Base-by-base conservation (phyloP, 37 sponge, comb jelly and placozoan genomes). In the Cliona cf. orientalis region DNA sequence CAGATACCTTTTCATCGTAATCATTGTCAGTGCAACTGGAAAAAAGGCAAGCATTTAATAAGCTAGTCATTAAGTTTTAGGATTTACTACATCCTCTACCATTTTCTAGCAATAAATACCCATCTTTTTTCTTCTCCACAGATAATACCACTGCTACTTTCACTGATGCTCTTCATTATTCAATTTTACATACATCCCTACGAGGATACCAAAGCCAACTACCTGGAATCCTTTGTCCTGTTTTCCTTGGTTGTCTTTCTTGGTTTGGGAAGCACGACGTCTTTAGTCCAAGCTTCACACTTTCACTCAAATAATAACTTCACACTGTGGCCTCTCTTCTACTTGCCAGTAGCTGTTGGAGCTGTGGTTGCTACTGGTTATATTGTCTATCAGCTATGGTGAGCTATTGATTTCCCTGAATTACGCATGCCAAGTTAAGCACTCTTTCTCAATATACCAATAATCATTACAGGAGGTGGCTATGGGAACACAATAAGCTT, bases 181-280 rank as follows among this genome's bases (percentile, higher is more conserved):
- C 69, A 57, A 1, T 34, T n/a, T 4, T 49, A 36, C 1, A 39
- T 69, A 25, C 71, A 69, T 9, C 81, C 81, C 31, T 80, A 80
- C 70, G 56, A 80, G 70, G 40, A 69, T 35, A 29, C 3, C 28
- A 28, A 2, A 25, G 69, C 81, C 26, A 80, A 80, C 45, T 2
- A 19, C 36, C 22, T 42, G 2, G 81, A 80, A 29, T 29, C 59
- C 6, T 55, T 80, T 32, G 31, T 31, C 6, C 38, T 56, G 25
- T 17, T 46, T 6, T 11, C 26, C 41, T 38, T 80, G 42, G 71
- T 80, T 38, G 37, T 37, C n/a, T 0, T 80, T 14, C 71, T 80
- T 1, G 7, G 58, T 21, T n/a, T 80, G 42, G 81, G 81, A 4
- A 69, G 69, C 71, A 69, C 81, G 6, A 68, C 36, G 9, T 23